phyloP scores from a whole-genome alignment of 2,113 vertebrate species.

The Coregonus clupeaformis region DNA sequence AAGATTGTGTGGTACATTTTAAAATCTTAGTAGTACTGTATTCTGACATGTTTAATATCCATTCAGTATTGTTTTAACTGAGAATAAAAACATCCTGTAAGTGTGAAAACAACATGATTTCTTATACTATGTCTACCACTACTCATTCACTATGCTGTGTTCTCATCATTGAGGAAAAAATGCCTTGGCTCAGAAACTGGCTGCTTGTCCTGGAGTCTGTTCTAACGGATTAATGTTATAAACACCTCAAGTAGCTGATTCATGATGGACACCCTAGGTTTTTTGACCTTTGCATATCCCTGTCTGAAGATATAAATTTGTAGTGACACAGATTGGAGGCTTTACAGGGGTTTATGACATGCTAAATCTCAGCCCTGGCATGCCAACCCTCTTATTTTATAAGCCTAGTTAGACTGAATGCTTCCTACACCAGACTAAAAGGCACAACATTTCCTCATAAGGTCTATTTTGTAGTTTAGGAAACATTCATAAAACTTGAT shows the following conservation, averaged over 20 bases:
- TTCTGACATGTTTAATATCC: conserved; percentile 83
- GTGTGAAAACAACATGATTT: conserved; percentile 44
- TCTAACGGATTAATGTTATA: conserved; percentile 78
- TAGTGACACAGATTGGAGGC: conserved; percentile 81
- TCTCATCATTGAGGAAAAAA: conserved; percentile 37
- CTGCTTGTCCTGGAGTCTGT: conserved; percentile 68
- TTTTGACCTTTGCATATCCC: conserved; percentile 83
- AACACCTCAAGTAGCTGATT: conserved; percentile 79
- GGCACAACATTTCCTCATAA: conserved; percentile 28
- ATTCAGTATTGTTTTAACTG: conserved; percentile 68
- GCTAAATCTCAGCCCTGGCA: conserved; percentile 73
- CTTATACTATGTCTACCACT: conserved; percentile 37
- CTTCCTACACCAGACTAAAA: conserved; percentile 47
- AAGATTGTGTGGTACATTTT: conserved; percentile 34
- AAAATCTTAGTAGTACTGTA: conserved; percentile 75
- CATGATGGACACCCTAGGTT: conserved; percentile 79
- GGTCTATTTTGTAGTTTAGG: conserved; percentile 10
- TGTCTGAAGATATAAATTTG: conserved; percentile 81
- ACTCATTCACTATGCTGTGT: conserved; percentile 38
- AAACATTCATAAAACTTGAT: neutral
- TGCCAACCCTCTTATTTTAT: conserved; percentile 70
- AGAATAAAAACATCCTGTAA: conserved; percentile 49
- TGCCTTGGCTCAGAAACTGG: conserved; percentile 54
- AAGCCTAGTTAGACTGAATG: conserved; percentile 61
- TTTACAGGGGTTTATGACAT: conserved; percentile 82